Base-by-base conservation (phyloP, 1,140 invertebrate species). In the Dendroctonus ponderosae region DNA sequence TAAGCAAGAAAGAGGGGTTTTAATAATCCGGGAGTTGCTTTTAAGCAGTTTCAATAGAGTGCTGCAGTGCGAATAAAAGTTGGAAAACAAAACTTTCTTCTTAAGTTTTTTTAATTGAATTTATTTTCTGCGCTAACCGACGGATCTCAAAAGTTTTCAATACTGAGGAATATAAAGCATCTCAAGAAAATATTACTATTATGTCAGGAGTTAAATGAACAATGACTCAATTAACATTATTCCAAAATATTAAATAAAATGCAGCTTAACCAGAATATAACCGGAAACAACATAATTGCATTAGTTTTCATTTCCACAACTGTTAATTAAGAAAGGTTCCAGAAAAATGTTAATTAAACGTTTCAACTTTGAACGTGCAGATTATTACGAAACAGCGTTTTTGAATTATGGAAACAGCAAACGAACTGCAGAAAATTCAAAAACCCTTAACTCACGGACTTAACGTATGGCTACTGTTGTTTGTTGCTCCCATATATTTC, bases 111-210 rank as follows among this genome's bases (percentile, higher is more conserved):
- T 57, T 68, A 57, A 70, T 65, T 60, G 71, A 61, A 61, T 61
- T 61, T 61, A 61, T 61, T 61, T 51, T 26, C 54, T 11, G 39
- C 40, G 56, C 7, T 43, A n/a, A 62, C 53, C 59, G 66, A 48
- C 59, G 53, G 59, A 66, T 68, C 54, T 58, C 52, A 71, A 71
- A 67, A 66, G 52, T 66, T 58, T 68, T 66, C 67, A 71, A 64
- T 40, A 57, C 8, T 6, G 49, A 40, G 49, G 53, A 57, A 64
- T 64, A 52, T 62, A 62, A 62, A 6, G 14, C 15, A 3, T 26
- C 26, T n/a, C 26, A 26, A 26, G 26, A 26, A 26, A 26, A 26
- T 26, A 26, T 26, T 26, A 26, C 60, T 52, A 62, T 62, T 62
- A 62, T 62, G 37, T 7, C 49, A n/a, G 26, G 26, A 26, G 26